Conservation (phyloP, 2,888 invertebrate genomes). For the Lasiommata megera region DNA sequence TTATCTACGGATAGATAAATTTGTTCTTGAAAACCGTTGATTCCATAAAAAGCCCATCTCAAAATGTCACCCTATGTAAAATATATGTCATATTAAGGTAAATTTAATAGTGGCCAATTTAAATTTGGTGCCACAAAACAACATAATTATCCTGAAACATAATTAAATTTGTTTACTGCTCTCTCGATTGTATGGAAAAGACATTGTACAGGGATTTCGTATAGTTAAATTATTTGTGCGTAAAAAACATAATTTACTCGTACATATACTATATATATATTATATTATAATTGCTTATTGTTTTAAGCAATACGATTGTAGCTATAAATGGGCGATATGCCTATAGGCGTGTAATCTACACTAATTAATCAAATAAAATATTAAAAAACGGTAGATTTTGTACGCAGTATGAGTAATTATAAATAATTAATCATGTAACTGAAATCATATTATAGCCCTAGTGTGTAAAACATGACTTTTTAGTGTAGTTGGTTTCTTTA, state of each 20-base stretch:
- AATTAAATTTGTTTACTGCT: constrained; percentile 33
- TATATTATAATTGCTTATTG: constrained; percentile 25
- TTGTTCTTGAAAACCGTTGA: no score
- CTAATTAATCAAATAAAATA: constrained; percentile 1
- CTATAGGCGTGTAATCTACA: background rate
- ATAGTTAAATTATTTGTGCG: constrained; percentile 24
- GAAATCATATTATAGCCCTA: background rate
- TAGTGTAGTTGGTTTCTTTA: no score
- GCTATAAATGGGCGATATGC: constrained; percentile 17
- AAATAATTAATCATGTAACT: background rate
- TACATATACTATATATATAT: constrained; percentile 10
- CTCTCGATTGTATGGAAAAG: constrained; percentile 53
- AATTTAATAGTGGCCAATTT: background rate
- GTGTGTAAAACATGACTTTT: background rate
- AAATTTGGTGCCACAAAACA: background rate
- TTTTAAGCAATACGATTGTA: constrained; percentile 33
- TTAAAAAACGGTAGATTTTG: constrained; percentile 20
- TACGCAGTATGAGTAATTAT: constrained; percentile 11
- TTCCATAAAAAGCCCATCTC: no score
- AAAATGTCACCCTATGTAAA: no score
- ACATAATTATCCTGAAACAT: constrained; percentile 1
- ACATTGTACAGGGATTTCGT: constrained; percentile 64
- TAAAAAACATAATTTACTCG: constrained; percentile 9
- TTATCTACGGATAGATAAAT: no score
- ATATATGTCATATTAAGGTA: no score